Conservation (phyloP, 1,140 invertebrate species). For the Nasonia giraulti region DNA sequence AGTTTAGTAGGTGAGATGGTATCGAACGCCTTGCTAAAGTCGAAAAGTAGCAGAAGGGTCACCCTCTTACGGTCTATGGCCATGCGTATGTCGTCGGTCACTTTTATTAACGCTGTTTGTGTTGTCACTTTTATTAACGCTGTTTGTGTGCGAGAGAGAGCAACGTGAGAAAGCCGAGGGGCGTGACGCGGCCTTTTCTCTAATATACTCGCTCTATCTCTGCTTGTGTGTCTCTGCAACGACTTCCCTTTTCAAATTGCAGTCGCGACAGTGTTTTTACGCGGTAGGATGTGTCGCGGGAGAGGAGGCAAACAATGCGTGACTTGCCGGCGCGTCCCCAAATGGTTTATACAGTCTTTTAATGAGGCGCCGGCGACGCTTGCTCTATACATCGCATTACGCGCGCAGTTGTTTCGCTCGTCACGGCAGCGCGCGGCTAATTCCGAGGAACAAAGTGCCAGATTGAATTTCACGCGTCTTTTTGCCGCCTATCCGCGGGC, state of each 20-base stretch:
- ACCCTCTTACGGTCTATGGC: no score
- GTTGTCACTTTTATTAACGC: no score
- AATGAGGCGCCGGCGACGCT: neutral
- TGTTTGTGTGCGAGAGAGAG: no score
- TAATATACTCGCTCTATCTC: neutral
- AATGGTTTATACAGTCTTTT: neutral
- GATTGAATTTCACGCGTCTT: neutral
- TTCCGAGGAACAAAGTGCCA: neutral
- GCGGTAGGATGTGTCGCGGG: neutral
- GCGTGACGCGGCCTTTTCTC: neutral
- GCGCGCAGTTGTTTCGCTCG: no score
- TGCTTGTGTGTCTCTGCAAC: neutral
- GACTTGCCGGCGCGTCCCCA: neutral
- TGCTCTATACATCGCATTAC: no score
- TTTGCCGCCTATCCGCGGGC: neutral
- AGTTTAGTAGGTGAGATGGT: no score
- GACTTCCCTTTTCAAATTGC: neutral
- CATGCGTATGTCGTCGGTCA: no score
- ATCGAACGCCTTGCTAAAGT: no score
- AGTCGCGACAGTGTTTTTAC: neutral
- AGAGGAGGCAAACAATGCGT: neutral
- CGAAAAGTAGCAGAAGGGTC: no score
- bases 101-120: no score
- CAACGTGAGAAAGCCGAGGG: neutral
- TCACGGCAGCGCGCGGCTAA: neutral